These are phyloP conservation scores for Tipula unca DNA, from an alignment of 2,888 invertebrate genomes.

Conservation along the genomic window DNA sequence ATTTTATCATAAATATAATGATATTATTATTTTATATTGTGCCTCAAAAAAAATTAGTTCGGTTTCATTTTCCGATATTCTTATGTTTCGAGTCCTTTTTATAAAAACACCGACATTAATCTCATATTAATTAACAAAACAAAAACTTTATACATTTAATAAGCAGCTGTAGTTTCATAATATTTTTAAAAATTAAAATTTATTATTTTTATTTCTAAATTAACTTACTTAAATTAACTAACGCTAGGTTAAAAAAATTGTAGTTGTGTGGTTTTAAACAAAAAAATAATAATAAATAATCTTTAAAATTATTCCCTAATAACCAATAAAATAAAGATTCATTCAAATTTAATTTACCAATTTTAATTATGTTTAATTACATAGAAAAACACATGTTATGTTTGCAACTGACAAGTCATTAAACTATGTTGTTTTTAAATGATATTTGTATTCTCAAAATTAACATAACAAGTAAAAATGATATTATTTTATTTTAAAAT, in stretches of 20 bases:
- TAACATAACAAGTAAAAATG: not conserved
- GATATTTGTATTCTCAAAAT: not conserved
- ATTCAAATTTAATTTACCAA: not conserved
- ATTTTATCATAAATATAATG: not conserved
- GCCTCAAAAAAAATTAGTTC: not conserved
- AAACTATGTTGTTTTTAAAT: not conserved
- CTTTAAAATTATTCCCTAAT: not conserved
- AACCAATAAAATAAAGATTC: not conserved
- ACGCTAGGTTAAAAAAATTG: slow-evolving; percentile 15
- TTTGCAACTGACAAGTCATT: not conserved
- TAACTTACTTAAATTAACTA: not conserved
- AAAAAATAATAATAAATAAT: not conserved
- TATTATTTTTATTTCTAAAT: not conserved
- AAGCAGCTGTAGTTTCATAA: not conserved
- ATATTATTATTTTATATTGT: not conserved
- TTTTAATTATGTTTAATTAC: not conserved
- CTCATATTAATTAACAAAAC: not conserved
- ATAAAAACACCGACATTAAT: not conserved
- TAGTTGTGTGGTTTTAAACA: slow-evolving; percentile 17
- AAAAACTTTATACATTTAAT: not conserved
- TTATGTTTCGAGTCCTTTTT: not conserved
- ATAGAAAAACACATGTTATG: slow-evolving; percentile 8
- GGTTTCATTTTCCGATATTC: not conserved
- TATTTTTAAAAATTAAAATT: not conserved
- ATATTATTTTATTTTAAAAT: not conserved